Base-by-base conservation (phyloP, 1,140 invertebrate species). In the Matsumurasca onukii region DNA sequence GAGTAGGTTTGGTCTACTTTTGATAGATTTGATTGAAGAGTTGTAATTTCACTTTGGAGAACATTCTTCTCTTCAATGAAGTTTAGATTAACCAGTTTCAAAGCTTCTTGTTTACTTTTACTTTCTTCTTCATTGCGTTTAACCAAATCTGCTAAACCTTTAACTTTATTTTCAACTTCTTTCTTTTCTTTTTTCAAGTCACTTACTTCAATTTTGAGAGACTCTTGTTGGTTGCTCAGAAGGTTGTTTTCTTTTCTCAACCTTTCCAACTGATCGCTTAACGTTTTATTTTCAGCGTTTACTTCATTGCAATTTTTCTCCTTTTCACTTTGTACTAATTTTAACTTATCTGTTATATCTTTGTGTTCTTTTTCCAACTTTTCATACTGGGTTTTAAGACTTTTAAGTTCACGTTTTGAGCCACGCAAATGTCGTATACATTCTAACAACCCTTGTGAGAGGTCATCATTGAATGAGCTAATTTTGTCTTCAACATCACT, bases 61-160 rank as follows among this genome's bases (percentile, higher is more conserved):
- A 1, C 31, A 27, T 29, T 67, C 55, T 51, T 52, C 22, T 57
- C 31, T 52, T 55, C 31, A 29, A 30, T 31, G 55, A 67, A 39
- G 17, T 39, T 17, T 39, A 39, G 17, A 39, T 5, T 9, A 39
- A 17, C 34, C 17, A 9, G 34, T 39, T 39, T 17, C 34, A 39
- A 39, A 39, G 5, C 5, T 17, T 5, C 17, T 39, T 39, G 34
- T 39, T 39, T 5, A 9, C 5, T 17, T 9, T 9, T 39, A 39
- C 17, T 9, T 5, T 39, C 34, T 39, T 39, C 17, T 39, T 39
- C 17, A 5, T 9, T 5, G 34, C 34, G 5, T 39, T 39, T 17
- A 39, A 39, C 5, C 34, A 17, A 39, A 39, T 9, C 17, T 5
- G 5, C 17, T 39, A 39, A 39, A 39, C 34, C 17, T 17, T 39